These are phyloP conservation scores for Aricia agestis DNA, from an alignment of 1,140 invertebrate species.

Conservation along the genomic window DNA sequence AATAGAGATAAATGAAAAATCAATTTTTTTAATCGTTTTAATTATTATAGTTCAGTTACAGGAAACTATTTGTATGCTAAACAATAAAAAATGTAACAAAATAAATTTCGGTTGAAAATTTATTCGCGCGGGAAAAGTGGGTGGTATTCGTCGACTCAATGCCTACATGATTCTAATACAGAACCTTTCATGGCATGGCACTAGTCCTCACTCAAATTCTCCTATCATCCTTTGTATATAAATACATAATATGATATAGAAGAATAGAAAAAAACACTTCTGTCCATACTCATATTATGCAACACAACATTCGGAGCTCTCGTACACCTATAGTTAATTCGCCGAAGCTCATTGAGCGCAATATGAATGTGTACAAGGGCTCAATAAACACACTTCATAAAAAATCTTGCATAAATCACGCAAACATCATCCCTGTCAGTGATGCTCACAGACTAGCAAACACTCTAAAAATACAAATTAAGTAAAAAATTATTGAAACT, in stretches of 20 bases:
- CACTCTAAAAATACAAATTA: conserved; percentile 51
- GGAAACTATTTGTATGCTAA: conserved; percentile 59
- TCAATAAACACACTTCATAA: conserved; percentile 44
- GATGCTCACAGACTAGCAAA: conserved; percentile 74
- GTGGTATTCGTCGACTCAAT: conserved; percentile 72
- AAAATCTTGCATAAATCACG: conserved; percentile 72
- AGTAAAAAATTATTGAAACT: conserved; percentile 25
- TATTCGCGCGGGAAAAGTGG: conserved; percentile 68
- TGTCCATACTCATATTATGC: conserved; percentile 36
- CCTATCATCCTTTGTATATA: conserved; percentile 71
- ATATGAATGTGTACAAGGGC: conserved; percentile 25
- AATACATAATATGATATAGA: conserved; percentile 54
- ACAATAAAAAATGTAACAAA: conserved; percentile 63
- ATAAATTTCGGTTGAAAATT: conserved; percentile 53
- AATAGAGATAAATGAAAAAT: too few species aligned
- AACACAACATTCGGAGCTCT: conserved; percentile 33
- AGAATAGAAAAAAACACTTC: conserved; percentile 39
- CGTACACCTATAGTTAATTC: conserved; percentile 24
- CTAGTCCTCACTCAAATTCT: conserved; percentile 71
- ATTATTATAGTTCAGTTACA: conserved; percentile 68
- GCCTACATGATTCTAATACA: conserved; percentile 71
- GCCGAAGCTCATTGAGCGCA: conserved; percentile 18
- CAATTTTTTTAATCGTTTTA: conserved; percentile 22
- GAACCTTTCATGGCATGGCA: conserved; percentile 76
- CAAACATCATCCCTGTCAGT: conserved; percentile 74